Base-by-base conservation (phyloP, 2,797 vertebrate species). In the Naso thynnoides region DNA sequence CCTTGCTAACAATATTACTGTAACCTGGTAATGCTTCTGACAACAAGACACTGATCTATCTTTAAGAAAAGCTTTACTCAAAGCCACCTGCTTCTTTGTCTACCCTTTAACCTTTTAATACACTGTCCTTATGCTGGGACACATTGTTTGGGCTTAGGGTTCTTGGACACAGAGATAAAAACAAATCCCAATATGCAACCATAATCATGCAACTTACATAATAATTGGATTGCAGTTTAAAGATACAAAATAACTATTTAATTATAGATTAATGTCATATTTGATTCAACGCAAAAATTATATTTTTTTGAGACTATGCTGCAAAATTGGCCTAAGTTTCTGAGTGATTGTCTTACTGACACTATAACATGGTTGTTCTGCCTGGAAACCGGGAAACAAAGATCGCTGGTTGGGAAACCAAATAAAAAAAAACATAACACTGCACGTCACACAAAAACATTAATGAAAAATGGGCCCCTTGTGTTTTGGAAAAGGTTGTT, bases 101-200 rank as follows among this genome's bases (percentile, higher is more conserved):
- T 33, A n/a, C n/a, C 78, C 65, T 75, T 67, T 88, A 61, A 81
- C 84, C 88, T 84, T 82, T 73, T 88, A 86, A 88, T 60, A 39
- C 76, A 47, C 58, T 21, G 26, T 18, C 84, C 86, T 62, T 83
- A 56, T 88, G 88, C 72, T 60, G 19, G 19, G 38, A 38, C 47
- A 68, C 62, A 60, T 49, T 50, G 31, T 77, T 60, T 48, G 50
- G 19, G 33, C 36, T 61, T 65, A 64, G 52, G 21, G 3, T 0
- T 64, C 31, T 42, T 61, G 8, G 29, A 26, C 9, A 59, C 38
- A 52, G 11, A 31, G n/a, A 70, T 29, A 24, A 23, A 11, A 18
- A 59, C 47, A 48, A 11, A 48, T 39, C 44, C 16, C 65, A 67
- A 69, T 26, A 2, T 36, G 19, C 8, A 26, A 23, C 5, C 48